These are phyloP conservation scores for Anoplopoma fimbria DNA, from an alignment of 2,113 vertebrate genomes.

Conservation along the genomic window DNA sequence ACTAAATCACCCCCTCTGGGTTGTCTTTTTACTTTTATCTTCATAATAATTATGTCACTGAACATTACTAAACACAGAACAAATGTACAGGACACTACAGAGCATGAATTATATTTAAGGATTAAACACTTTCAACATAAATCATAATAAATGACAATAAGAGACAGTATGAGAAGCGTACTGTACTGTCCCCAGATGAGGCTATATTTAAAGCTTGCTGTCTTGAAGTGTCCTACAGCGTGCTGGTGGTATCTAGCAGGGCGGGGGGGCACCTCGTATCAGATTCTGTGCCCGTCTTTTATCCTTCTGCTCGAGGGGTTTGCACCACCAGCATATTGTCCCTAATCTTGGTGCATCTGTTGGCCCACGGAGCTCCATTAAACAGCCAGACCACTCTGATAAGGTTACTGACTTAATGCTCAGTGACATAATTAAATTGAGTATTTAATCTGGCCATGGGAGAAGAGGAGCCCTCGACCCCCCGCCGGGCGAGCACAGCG, in stretches of 20 bases:
- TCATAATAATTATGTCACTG: neutral
- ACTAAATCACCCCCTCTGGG: neutral
- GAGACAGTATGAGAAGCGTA: neutral
- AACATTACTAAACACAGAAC: neutral
- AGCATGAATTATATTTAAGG: neutral
- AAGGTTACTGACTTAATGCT: slow-evolving; percentile 74
- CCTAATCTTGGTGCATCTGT: slow-evolving; percentile 68
- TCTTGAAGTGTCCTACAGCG: slow-evolving; percentile 21
- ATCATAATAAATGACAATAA: neutral
- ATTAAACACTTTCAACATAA: neutral
- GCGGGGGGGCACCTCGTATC: slow-evolving; percentile 18
- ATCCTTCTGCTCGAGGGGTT: slow-evolving; percentile 33
- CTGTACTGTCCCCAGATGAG: neutral
- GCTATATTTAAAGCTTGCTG: slow-evolving; percentile 50
- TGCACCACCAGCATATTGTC: slow-evolving; percentile 56
- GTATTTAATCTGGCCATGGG: slow-evolving; percentile 72
- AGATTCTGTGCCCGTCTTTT: slow-evolving; percentile 34
- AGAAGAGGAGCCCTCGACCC: slow-evolving; percentile 44
- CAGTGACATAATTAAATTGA: slow-evolving; percentile 77
- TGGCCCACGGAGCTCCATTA: slow-evolving; percentile 63
- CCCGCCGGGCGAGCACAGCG: slow-evolving; percentile 16
- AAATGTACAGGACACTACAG: neutral
- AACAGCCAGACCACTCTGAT: slow-evolving; percentile 68
- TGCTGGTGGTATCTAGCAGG: neutral
- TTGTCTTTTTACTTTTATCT: slow-evolving; percentile 5